Conservation (phyloP, 2,888 invertebrate genomes). For the Lepidochitona cinerea region DNA sequence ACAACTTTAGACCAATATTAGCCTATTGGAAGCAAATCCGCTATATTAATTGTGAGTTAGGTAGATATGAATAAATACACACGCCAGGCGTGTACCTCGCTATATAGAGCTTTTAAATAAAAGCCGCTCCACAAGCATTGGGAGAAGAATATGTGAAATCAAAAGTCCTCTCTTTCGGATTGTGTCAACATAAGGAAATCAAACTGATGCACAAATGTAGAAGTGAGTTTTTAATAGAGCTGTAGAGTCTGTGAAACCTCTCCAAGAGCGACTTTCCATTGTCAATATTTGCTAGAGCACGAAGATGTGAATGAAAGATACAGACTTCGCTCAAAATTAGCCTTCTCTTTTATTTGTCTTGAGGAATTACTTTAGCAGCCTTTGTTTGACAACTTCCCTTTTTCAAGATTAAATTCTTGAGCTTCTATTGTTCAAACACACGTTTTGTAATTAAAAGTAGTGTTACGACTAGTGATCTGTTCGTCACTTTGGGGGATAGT, state of each 20-base stretch:
- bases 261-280: background rate
- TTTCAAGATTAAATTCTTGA: constrained; percentile 19
- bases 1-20: background rate
- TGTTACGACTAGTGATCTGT: constrained; percentile 4
- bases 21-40: background rate
- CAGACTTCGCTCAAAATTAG: constrained; percentile 12
- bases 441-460: constrained; percentile 25
- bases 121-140: background rate
- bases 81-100: background rate
- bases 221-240: background rate
- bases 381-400: constrained; percentile 28
- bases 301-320: constrained; percentile 8
- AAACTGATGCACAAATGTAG: background rate
- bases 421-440: constrained; percentile 14
- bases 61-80: constrained; percentile 1
- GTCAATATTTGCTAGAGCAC: constrained; percentile 8
- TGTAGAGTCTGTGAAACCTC: background rate
- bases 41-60: background rate
- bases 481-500: constrained; percentile 7
- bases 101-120: background rate
- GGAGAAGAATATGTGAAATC: constrained; percentile 4
- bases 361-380: constrained; percentile 12
- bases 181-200: background rate
- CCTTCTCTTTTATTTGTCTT: constrained; percentile 5
- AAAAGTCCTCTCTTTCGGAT: background rate